These are phyloP conservation scores for Hipparchia sbordonii DNA, from an alignment of 2,888 invertebrate species.

Conservation along the genomic window DNA sequence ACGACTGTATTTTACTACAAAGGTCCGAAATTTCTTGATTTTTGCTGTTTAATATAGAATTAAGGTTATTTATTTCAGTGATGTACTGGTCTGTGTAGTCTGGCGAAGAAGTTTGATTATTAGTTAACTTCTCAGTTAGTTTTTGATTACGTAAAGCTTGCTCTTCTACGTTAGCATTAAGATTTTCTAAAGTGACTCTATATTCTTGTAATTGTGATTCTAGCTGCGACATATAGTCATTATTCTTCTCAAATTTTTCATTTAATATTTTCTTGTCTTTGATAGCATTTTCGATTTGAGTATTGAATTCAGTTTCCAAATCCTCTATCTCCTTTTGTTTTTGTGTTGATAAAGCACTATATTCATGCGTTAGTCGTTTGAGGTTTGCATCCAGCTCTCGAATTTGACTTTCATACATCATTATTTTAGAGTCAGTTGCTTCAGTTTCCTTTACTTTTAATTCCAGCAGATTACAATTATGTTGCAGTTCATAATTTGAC, in stretches of 20 bases:
- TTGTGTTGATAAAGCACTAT: constrained; percentile 66
- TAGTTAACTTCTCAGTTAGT: constrained; percentile 52
- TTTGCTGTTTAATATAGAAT: constrained; percentile 75
- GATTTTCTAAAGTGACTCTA: constrained; percentile 59
- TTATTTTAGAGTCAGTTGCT: constrained; percentile 56
- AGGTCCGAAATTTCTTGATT: constrained; percentile 73
- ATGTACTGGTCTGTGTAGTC: constrained; percentile 78
- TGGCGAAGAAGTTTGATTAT: constrained; percentile 48
- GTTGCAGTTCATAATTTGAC: constrained; percentile 69
- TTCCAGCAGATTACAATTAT: constrained; percentile 62
- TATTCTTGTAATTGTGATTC: constrained; percentile 66
- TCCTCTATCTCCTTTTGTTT: constrained; percentile 73
- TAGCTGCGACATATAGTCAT: constrained; percentile 71
- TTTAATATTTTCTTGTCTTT: constrained; percentile 76
- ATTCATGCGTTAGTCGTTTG: constrained; percentile 63
- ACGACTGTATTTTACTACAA: constrained; percentile 54
- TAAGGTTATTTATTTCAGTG: constrained; percentile 82
- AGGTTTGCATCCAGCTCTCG: constrained; percentile 71
- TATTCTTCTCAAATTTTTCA: constrained; percentile 74
- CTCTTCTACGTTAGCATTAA: constrained; percentile 63
- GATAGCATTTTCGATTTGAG: constrained; percentile 71
- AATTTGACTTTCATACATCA: constrained; percentile 64
- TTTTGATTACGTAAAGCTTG: constrained; percentile 63
- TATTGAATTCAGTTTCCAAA: constrained; percentile 73
- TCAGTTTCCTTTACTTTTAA: constrained; percentile 66